phyloP scores from a whole-genome alignment of 2,888 invertebrate species.

The Nomada ruficornis region DNA sequence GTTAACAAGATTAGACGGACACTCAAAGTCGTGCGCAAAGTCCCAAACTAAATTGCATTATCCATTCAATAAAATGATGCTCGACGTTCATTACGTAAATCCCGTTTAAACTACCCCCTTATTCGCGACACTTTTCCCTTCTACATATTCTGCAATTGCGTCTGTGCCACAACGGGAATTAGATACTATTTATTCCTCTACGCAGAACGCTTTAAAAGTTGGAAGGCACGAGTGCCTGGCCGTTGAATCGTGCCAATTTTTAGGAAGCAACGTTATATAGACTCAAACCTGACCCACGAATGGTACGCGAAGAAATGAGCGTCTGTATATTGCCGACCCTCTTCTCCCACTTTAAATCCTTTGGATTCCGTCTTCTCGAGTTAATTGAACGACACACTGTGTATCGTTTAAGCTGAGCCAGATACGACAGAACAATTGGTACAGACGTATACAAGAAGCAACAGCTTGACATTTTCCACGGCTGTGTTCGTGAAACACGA shows the following conservation, averaged over 20 bases:
- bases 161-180: too few species aligned
- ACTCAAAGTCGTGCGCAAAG: too few species aligned
- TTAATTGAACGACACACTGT: conserved; percentile 50
- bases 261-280: conserved; percentile 10
- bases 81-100: too few species aligned
- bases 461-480: conserved; percentile 10
- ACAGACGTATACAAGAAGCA: background rate
- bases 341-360: conserved; percentile 37
- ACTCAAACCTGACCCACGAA: conserved; percentile 15
- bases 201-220: background rate
- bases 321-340: conserved; percentile 31
- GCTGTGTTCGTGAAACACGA: background rate
- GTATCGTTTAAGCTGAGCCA: conserved; percentile 41
- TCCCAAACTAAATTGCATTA: too few species aligned
- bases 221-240: background rate
- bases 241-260: conserved; percentile 36
- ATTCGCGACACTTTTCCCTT: too few species aligned
- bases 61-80: background rate
- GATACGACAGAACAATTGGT: conserved; percentile 38
- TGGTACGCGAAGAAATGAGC: conserved; percentile 32
- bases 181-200: too few species aligned
- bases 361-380: conserved; percentile 39
- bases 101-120: too few species aligned
- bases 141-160: too few species aligned
- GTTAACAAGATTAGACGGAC: too few species aligned